Evolutionary conservation across 2,797 vertebrate species (phyloP).

Genomic region (Bradypus variegatus): DNA sequence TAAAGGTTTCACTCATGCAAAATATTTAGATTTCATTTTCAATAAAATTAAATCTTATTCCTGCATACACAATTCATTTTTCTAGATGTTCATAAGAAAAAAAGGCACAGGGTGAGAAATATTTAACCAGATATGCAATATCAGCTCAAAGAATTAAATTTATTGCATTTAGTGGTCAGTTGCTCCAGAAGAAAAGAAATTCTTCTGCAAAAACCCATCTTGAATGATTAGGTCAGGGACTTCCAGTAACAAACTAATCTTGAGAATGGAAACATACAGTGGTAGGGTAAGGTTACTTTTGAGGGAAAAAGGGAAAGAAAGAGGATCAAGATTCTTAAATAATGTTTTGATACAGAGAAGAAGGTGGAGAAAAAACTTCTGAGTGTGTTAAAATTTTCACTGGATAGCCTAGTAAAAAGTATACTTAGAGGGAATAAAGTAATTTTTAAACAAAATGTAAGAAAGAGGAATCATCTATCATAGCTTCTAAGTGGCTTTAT

Average conservation of each 20-base stretch:
- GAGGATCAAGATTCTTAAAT: not conserved
- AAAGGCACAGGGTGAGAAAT: not conserved
- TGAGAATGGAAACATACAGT: not conserved
- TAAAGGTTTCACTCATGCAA: not conserved
- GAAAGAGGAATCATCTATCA: not conserved
- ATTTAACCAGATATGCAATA: not conserved
- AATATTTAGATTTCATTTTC: not conserved
- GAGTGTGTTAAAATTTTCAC: not conserved
- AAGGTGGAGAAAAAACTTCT: not conserved
- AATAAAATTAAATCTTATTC: not conserved
- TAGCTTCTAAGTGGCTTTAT: not conserved
- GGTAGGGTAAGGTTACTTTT: not conserved
- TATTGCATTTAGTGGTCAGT: not conserved
- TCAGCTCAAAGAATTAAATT: not conserved
- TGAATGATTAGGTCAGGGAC: not conserved
- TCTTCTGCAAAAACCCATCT: not conserved
- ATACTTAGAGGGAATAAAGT: not conserved
- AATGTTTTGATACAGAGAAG: not conserved
- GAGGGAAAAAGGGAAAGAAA: not conserved
- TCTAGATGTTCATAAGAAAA: not conserved
- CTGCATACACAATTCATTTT: not conserved
- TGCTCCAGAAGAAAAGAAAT: not conserved
- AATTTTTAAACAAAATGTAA: not conserved
- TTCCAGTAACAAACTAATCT: not conserved
- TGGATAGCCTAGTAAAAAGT: not conserved